Evolutionary conservation across 1,140 invertebrate species (phyloP).

Genomic region (Bombus impatiens): DNA sequence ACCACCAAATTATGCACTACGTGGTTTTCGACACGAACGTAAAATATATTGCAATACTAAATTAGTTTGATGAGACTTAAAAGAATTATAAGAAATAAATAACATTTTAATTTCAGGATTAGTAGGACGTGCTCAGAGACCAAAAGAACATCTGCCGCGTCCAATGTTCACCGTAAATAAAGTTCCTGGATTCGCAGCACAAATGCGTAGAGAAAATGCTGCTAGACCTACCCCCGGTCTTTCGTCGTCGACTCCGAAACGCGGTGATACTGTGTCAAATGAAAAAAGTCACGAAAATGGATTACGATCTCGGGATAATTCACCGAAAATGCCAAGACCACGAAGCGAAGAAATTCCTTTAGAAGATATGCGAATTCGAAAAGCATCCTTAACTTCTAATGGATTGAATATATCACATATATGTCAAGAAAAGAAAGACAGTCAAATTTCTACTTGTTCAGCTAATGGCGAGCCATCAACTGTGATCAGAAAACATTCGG

Average conservation of each 20-base stretch:
- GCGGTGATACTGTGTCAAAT: conserved; percentile 73
- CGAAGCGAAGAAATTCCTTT: conserved; percentile 92
- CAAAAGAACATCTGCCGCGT: conserved; percentile 81
- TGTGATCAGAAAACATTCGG: conserved; percentile 80
- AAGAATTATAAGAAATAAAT: background rate
- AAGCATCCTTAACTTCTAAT: conserved; percentile 73
- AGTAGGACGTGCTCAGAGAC: conserved; percentile 81
- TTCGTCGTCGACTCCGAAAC: conserved; percentile 70
- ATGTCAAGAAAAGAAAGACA: conserved; percentile 58
- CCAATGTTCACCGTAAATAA: conserved; percentile 85
- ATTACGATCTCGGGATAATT: conserved; percentile 86
- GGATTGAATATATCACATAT: conserved; percentile 57
- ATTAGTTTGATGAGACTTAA: background rate
- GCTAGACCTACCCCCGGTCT: conserved; percentile 70
- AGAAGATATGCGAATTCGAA: conserved; percentile 87
- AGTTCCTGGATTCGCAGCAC: conserved; percentile 88
- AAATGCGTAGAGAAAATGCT: conserved; percentile 83
- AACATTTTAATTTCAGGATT: conserved; percentile 67
- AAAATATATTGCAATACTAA: conserved; percentile 46
- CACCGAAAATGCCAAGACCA: conserved; percentile 88
- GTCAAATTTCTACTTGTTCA: conserved; percentile 70
- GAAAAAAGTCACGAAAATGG: conserved; percentile 72
- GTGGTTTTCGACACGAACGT: conserved; percentile 77
- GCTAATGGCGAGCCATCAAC: conserved; percentile 55
- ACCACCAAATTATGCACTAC: conserved; percentile 80